phyloP scores from a whole-genome alignment of 2,113 vertebrate genomes.

The Aegotheles bennettii region DNA sequence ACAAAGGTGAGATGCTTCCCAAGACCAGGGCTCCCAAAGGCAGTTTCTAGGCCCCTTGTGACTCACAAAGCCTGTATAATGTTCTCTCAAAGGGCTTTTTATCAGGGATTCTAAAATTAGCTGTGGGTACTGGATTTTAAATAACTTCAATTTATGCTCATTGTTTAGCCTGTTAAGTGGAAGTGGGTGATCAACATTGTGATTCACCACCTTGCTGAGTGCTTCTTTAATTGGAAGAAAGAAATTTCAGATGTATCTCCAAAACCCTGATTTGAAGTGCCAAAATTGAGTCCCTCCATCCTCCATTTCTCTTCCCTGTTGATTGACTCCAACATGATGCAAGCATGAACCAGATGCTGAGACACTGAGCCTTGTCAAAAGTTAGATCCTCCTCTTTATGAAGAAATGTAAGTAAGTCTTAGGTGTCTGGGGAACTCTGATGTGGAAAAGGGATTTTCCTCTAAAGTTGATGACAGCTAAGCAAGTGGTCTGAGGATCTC shows the following conservation, averaged over 20 bases:
- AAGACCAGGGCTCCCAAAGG: background rate
- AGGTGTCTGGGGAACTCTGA: background rate
- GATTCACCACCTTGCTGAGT: background rate
- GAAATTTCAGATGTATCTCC: background rate
- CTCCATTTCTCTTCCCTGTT: background rate
- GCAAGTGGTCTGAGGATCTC: background rate
- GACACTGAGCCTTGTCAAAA: background rate
- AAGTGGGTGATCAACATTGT: background rate
- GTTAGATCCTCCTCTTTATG: background rate
- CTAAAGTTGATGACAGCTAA: background rate
- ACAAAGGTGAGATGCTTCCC: background rate
- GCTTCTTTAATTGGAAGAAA: background rate
- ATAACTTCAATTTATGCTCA: background rate
- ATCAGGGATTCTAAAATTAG: background rate
- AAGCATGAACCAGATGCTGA: background rate
- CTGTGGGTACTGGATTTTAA: background rate
- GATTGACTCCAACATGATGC: background rate
- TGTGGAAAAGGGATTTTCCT: background rate
- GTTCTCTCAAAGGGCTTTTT: background rate
- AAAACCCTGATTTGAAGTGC: background rate
- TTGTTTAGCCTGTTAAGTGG: background rate
- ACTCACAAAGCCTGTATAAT: background rate
- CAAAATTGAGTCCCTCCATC: background rate
- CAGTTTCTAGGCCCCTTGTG: background rate
- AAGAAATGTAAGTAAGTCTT: background rate